These are phyloP conservation scores for Pseudomyrmex pallidus DNA, from an alignment of 1,140 invertebrate genomes.

Conservation along the genomic window DNA sequence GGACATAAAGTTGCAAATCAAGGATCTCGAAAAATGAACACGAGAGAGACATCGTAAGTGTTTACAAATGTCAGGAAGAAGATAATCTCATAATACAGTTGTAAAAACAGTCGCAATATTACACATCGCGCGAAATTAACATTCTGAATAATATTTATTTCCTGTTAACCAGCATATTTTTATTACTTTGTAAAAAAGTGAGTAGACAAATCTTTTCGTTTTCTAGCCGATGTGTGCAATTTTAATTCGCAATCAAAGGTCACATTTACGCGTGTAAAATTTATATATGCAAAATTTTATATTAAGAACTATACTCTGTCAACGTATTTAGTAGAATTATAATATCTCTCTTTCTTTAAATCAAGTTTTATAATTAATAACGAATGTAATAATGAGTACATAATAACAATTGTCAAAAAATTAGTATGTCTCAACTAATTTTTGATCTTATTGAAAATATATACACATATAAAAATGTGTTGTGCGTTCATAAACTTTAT, in stretches of 20 bases:
- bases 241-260: not conserved
- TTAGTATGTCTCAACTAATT: too few relatives aligned
- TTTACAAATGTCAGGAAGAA: not conserved
- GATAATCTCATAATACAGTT: not conserved
- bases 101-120: not conserved
- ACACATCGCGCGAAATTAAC: not conserved
- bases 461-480: too few relatives aligned
- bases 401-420: too few relatives aligned
- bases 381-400: too few relatives aligned
- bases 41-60: slow-evolving; percentile 32
- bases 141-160: not conserved
- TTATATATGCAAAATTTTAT: not conserved
- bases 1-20: slow-evolving; percentile 27
- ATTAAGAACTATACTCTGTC: too few relatives aligned
- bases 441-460: too few relatives aligned
- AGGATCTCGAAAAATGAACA: slow-evolving; percentile 17
- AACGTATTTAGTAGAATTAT: too few relatives aligned
- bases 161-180: too few relatives aligned
- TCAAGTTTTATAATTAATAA: too few relatives aligned
- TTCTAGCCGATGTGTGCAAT: not conserved
- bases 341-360: too few relatives aligned
- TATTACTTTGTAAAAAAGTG: not conserved
- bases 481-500: too few relatives aligned
- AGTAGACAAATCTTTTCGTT: not conserved
- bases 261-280: not conserved